phyloP scores from a whole-genome alignment of 2,888 invertebrate genomes.

The Dicycla oo region DNA sequence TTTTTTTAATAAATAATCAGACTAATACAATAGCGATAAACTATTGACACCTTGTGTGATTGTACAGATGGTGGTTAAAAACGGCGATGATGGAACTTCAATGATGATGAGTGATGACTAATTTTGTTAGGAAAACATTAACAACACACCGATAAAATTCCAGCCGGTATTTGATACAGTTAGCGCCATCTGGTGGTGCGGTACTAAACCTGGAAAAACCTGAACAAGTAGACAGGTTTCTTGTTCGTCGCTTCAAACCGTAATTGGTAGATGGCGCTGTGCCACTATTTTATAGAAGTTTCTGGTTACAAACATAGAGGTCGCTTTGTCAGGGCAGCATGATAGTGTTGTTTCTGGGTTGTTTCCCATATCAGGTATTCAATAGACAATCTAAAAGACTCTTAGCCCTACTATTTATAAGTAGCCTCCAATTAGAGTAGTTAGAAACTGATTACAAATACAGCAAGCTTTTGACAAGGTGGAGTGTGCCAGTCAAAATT shows the following conservation, averaged over 20 bases:
- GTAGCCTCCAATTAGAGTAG: not conserved
- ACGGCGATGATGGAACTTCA: conserved; percentile 43
- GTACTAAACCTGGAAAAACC: not conserved
- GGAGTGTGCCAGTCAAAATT: not conserved
- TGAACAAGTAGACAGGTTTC: not conserved
- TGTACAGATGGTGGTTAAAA: conserved; percentile 28
- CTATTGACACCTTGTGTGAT: conserved; percentile 40
- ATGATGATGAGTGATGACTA: conserved; percentile 43
- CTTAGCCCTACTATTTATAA: no score
- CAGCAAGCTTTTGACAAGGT: conserved; percentile 17
- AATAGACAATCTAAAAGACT: not conserved
- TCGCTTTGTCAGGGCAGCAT: conserved; percentile 3
- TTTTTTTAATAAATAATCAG: not conserved
- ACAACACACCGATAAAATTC: conserved; percentile 1
- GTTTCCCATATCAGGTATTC: not conserved
- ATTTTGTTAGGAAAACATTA: conserved; percentile 41
- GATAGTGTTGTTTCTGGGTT: not conserved
- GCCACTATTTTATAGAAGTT: conserved; percentile 17
- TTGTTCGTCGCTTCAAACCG: not conserved
- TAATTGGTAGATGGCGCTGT: conserved; percentile 54
- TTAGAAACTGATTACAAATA: not conserved
- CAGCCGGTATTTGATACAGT: not conserved
- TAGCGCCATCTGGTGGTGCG: conserved; percentile 47
- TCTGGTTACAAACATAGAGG: conserved; percentile 24
- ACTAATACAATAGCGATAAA: conserved; percentile 1